Evolutionary conservation across 30 jellyfish, hydroid and myxozoan species (phyloP).

Genomic region (Morbakka virulenta): DNA sequence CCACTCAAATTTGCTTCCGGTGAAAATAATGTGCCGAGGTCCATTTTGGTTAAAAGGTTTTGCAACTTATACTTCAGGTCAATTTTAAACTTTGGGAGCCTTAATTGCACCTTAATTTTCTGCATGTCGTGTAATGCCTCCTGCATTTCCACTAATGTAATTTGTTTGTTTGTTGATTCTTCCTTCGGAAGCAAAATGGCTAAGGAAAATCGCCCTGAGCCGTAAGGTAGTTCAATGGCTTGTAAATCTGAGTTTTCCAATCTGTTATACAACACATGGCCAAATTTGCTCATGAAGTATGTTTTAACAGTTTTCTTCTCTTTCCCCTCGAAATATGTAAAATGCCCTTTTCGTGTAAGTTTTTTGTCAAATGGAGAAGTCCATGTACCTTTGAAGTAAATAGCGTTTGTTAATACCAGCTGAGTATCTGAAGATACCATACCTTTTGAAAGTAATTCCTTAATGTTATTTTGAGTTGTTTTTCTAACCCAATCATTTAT

Average conservation of each 20-base stretch:
- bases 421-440: conserved; percentile 28
- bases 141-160: neutral
- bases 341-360: conserved; percentile 12
- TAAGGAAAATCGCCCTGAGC: conserved; percentile 56
- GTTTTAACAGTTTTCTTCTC: conserved; percentile 10
- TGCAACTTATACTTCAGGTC: conserved; percentile 4
- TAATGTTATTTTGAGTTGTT: conserved; percentile 43
- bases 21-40: conserved; percentile 50
- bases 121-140: neutral
- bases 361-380: conserved; percentile 38
- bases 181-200: conserved; percentile 65
- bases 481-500: conserved; percentile 65
- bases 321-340: conserved; percentile 11
- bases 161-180: conserved; percentile 20
- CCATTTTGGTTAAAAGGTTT: conserved; percentile 22
- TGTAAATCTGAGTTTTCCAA: neutral
- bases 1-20: conserved; percentile 61
- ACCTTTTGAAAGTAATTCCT: conserved; percentile 19
- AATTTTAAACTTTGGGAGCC: conserved; percentile 70
- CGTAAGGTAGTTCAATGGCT: conserved; percentile 72
- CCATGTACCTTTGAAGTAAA: conserved; percentile 81
- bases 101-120: conserved; percentile 2
- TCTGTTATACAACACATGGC: neutral
- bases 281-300: conserved; percentile 47
- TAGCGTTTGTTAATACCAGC: conserved; percentile 66